Conservation (phyloP, 2,113 vertebrate genomes). For the Cololabis saira region DNA sequence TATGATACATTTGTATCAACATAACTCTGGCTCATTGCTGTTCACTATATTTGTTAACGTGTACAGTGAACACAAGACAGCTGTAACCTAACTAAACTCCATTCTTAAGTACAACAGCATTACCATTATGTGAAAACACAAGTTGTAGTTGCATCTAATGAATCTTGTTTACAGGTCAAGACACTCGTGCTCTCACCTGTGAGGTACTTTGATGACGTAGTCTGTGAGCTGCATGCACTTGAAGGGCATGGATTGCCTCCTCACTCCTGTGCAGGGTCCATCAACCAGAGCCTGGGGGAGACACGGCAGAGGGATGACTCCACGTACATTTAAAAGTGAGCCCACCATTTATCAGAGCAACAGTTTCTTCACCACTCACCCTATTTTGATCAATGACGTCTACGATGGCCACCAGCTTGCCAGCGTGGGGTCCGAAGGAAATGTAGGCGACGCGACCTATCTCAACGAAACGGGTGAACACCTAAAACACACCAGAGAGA, state of each 20-base stretch:
- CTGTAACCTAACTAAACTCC: no score
- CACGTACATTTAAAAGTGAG: neutral
- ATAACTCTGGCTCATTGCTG: no score
- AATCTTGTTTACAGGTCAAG: no score
- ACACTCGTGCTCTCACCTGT: constrained; percentile 79
- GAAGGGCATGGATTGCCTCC: constrained; percentile 95
- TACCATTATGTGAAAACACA: no score
- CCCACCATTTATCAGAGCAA: neutral
- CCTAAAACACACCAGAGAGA: constrained; percentile 73
- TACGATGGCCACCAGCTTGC: constrained; percentile 93
- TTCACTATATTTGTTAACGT: no score
- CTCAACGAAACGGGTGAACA: constrained; percentile 93
- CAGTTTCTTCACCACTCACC: constrained; percentile 72
- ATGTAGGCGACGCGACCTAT: constrained; percentile 18
- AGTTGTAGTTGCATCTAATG: no score
- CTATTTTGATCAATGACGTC: constrained; percentile 98
- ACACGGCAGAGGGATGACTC: fast-evolving
- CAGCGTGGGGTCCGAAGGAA: constrained; percentile 91
- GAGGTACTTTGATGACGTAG: constrained; percentile 94
- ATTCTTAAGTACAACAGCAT: no score
- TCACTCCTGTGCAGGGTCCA: constrained; percentile 93
- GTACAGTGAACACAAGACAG: no score
- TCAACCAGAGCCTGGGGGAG: constrained; percentile 89
- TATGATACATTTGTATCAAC: no score
- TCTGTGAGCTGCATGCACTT: constrained; percentile 88